phyloP scores from a whole-genome alignment of 2,888 invertebrate species.

The Willowsia nigromaculata region DNA sequence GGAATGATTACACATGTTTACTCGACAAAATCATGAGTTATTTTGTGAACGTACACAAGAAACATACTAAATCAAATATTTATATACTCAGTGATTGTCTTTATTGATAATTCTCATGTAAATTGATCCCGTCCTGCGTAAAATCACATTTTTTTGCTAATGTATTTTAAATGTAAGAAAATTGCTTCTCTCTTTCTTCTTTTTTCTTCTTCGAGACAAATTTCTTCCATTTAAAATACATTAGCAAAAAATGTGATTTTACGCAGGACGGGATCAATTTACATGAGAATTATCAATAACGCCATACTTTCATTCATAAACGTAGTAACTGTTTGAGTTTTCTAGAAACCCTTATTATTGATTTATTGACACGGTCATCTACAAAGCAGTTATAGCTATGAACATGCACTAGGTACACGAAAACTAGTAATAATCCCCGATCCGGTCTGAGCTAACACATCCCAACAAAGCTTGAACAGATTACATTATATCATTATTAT shows the following conservation, averaged over 20 bases:
- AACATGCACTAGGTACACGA: not conserved
- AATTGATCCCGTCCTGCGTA: no score
- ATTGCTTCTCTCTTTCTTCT: no score
- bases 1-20: slow-evolving; percentile 18
- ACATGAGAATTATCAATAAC: no score
- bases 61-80: not conserved
- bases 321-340: not conserved
- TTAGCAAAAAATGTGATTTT: no score
- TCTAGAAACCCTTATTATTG: not conserved
- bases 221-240: no score
- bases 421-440: slow-evolving; percentile 6
- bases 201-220: no score
- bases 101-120: no score
- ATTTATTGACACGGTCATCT: not conserved
- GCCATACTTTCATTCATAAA: not conserved
- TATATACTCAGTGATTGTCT: not conserved
- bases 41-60: not conserved
- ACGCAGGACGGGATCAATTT: no score
- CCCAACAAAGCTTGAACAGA: no score
- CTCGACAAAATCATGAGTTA: slow-evolving; percentile 6
- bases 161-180: no score
- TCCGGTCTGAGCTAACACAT: not conserved
- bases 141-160: no score
- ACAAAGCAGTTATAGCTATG: not conserved
- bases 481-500: no score